phyloP scores from a whole-genome alignment of 30 jellyfish, hydroid and myxozoan genomes.

The Calvadosia cruxmelitensis region DNA sequence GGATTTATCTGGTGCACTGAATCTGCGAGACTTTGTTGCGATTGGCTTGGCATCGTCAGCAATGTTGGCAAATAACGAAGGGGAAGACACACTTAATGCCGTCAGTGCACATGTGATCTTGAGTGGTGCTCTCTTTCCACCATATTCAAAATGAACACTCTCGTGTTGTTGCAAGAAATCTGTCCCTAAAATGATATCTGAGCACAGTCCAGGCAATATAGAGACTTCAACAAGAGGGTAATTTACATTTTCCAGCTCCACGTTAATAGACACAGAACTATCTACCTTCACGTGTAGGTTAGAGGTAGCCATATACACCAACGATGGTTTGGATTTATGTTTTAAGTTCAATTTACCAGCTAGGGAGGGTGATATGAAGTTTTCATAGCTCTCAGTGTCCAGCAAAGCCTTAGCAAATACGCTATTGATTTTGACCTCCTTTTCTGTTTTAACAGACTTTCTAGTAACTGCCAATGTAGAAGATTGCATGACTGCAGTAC shows the following conservation, averaged over 20 bases:
- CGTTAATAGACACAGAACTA: conserved; percentile 2
- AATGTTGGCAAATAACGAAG: conserved; percentile 24
- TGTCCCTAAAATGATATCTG: conserved; percentile 24
- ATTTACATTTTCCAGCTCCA: not conserved
- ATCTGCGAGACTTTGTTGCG: conserved; percentile 49
- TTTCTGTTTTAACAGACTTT: conserved; percentile 8
- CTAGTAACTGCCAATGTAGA: conserved; percentile 9
- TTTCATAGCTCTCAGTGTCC: conserved; percentile 32
- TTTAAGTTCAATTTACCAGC: conserved; percentile 6
- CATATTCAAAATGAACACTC: not conserved
- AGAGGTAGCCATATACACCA: conserved; percentile 25
- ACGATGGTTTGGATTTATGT: not conserved
- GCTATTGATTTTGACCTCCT: not conserved
- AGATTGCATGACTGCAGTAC: not conserved
- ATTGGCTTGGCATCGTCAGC: conserved; percentile 48
- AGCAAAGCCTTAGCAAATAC: conserved; percentile 3
- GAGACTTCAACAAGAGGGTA: conserved; percentile 1
- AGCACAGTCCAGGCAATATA: conserved; percentile 14
- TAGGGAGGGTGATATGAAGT: not conserved
- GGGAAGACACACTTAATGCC: conserved; percentile 14
- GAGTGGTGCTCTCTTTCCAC: conserved; percentile 15
- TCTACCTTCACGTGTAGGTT: conserved; percentile 9
- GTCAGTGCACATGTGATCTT: conserved; percentile 11
- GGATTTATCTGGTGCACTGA: conserved; percentile 16
- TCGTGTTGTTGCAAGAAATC: conserved; percentile 25